Percentiles rank a stretch among this genome's conserved stretches.
These are phyloP conservation scores for Urophycis tenuis DNA, from an alignment of 2,797 vertebrate species.

Conservation along the genomic window DNA sequence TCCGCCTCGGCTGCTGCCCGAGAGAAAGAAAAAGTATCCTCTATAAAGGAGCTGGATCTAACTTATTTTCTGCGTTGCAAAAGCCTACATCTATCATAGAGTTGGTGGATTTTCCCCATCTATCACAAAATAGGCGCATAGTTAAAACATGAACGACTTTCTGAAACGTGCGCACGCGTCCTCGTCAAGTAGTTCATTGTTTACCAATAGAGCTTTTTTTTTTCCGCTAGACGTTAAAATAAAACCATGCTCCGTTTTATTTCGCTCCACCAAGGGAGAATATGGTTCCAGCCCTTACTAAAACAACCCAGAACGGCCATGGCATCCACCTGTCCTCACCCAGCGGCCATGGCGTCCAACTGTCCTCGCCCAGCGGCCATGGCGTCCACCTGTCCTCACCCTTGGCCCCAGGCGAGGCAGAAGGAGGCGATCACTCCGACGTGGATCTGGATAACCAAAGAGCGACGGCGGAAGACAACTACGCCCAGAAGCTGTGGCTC, in stretches of 20 bases:
- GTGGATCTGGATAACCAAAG: background rate
- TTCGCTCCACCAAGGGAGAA: background rate
- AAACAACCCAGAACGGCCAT: background rate
- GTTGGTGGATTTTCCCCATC: no score
- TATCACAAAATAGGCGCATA: background rate
- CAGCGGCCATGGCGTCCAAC: background rate
- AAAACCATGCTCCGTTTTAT: background rate
- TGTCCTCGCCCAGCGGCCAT: background rate
- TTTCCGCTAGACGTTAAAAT: background rate
- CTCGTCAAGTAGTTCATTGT: background rate
- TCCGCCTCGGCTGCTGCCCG: no score
- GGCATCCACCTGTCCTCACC: background rate
- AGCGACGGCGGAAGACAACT: background rate
- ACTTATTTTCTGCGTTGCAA: no score
- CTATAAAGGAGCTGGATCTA: slow-evolving; percentile 32
- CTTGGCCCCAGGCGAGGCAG: background rate
- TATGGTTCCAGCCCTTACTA: background rate
- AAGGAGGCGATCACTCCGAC: background rate
- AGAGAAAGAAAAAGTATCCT: no score
- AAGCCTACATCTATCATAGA: no score
- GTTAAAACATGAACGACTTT: background rate
- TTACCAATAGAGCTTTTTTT: background rate
- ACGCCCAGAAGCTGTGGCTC: background rate
- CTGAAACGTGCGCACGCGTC: background rate
- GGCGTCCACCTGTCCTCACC: background rate